These are phyloP conservation scores for Muntiacus reevesi DNA, from an alignment of 2,113 vertebrate species.

Conservation along the genomic window DNA sequence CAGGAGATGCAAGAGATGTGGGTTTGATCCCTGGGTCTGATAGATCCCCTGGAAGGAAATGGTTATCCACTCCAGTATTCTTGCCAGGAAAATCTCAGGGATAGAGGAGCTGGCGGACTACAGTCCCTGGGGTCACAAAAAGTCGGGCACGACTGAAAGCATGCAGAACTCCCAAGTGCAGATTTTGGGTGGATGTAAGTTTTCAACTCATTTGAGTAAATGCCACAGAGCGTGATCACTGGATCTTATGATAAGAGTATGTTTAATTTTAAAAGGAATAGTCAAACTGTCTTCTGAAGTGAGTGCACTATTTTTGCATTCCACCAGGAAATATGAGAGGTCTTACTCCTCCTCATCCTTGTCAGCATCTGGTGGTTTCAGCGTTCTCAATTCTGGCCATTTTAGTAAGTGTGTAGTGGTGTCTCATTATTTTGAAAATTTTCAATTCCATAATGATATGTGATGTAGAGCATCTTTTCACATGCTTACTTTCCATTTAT, in stretches of 20 bases:
- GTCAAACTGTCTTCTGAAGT: not conserved
- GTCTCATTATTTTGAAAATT: not conserved
- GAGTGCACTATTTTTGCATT: not conserved
- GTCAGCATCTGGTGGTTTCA: not conserved
- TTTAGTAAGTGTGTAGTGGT: not conserved
- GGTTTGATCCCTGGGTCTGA: not conserved
- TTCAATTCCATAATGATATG: not conserved
- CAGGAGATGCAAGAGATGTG: not conserved
- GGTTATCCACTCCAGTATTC: not conserved
- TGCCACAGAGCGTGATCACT: not conserved
- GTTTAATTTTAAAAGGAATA: not conserved
- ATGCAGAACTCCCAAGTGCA: not conserved
- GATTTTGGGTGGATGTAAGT: not conserved
- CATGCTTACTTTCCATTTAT: not conserved
- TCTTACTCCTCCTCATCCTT: not conserved
- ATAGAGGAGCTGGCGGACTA: not conserved
- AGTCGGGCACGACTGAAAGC: accelerated
- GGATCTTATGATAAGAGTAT: not conserved
- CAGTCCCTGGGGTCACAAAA: not conserved
- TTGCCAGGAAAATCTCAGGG: not conserved
- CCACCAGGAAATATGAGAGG: not conserved
- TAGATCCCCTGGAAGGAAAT: not conserved
- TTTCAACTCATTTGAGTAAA: not conserved
- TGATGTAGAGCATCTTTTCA: not conserved
- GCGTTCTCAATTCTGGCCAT: not conserved